Evolutionary conservation across 1,140 invertebrate genomes (phyloP), one percentile per base, ranked within the genome.

Genomic region (Papilio helenus): DNA sequence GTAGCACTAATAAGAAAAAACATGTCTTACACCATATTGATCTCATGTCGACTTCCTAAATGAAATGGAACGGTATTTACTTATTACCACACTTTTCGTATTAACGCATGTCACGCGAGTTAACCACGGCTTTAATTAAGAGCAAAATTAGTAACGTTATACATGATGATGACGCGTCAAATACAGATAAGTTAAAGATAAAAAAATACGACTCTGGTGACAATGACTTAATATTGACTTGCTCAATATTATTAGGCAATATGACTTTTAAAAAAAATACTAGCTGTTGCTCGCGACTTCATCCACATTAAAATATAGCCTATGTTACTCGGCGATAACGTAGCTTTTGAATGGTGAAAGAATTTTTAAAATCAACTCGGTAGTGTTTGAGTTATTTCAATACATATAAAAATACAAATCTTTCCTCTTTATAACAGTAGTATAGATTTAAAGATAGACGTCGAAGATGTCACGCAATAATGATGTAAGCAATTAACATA

Each of bases 111-210:
- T 68, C 61, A 68, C 61, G 61, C 61, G 26, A 16, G 61, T 68
- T 68, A 68, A 68, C 61, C 12, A 68, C 61, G 61, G 61, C 3
- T 18, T 68, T 68, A 68, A 68, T 68, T 68, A 68, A 29, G 16
- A 68, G 23, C 61, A 68, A 16, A 29, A 68, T 68, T 68, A 68
- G 61, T 29, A 68, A 68, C 61, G 18, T 58, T 39, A 23, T 16
- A 68, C 61, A 34, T 68, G 7, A 12, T 1, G 10, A 68, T 18
- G 10, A 68, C 61, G 1, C 23, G 46, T 23, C 26, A 20, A 65
- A 29, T 79, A 51, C 51, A 18, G 39, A 44, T 10, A 46, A 79
- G 79, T 74, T 2, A 16, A 68, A 68, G 29, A 12, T 29, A 29
- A 12, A 61, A 26, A 29, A 61, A 14, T 61, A 61, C 34, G 34